Base-by-base conservation (phyloP, 2,888 invertebrate genomes). In the Nomada ferruginata region DNA sequence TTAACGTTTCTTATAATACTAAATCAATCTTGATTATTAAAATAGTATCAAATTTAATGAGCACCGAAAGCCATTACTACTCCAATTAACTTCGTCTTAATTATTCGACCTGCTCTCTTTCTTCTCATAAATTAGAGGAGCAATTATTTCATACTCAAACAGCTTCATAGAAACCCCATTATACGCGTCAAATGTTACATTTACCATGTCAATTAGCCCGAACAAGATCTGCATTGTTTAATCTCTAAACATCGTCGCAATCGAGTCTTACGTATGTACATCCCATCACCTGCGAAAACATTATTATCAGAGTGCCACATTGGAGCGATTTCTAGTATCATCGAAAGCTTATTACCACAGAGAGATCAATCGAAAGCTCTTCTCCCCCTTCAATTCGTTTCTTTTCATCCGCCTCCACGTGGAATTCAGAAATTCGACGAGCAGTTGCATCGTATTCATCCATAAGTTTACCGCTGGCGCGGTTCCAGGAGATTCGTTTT, bases 401-500 rank as follows among this genome's bases (percentile, higher is more conserved):
- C 55, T 7, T 55, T 0, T 23, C 10, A 55, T n/a, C 23, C 55
- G 10, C 23, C n/a, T 10, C 20, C 10, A 10, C 15, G 20, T 10
- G 55, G 23, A 60, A 44, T 29, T 47, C 36, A 26, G 57, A 13
- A 29, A 69, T 13, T 66, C 15, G 2, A n/a, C 47, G 47, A 47
- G 3, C 47, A 47, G 13, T 47, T 15, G n/a, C 15, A 1, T 13
- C 20, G 64, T 7, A 42, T 42, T 36, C 26, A 15, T 26, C 61
- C 29, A 5, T 9, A 53, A 60, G 59, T 23, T 64, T 52, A 20
- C 11, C 60, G 10, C 23, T 60, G 74, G 57, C 71, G n/a, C 15
- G 36, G 23, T 57, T 69, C 70, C 71, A 65, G 42, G 36, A 26
- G 50, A 64, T 59, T 68, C 55, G 68, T 61, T 57, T 13, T 9